Conservation (phyloP, 2,113 vertebrate genomes). For the Fregetta grallaria region DNA sequence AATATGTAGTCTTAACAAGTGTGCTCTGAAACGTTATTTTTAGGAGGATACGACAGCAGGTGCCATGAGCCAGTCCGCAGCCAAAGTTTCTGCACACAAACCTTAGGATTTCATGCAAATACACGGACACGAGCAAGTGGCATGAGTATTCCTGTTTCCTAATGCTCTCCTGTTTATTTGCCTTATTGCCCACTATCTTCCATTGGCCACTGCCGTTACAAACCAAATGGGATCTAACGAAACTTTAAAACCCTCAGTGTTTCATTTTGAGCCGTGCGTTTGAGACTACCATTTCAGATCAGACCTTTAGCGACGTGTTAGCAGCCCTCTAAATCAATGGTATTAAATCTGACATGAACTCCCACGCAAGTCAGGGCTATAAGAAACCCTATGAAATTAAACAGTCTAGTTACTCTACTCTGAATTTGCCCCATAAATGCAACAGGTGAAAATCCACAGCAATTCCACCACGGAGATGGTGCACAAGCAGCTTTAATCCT, state of each 20-base stretch:
- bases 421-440: not conserved
- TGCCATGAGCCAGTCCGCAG: not conserved
- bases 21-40: not conserved
- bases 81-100: not conserved
- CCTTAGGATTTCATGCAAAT: too few species aligned
- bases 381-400: not conserved
- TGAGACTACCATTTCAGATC: not conserved
- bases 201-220: too few species aligned
- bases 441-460: not conserved
- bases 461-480: not conserved
- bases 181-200: not conserved
- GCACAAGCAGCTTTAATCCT: not conserved
- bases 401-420: not conserved
- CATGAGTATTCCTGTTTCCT: not conserved
- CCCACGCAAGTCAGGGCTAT: not conserved
- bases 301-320: too few species aligned
- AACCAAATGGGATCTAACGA: not conserved
- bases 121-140: accelerated
- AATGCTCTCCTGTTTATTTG: too few species aligned
- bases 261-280: accelerated
- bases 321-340: too few species aligned
- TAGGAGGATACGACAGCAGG: not conserved
- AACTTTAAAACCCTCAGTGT: not conserved
- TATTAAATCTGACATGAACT: accelerated
- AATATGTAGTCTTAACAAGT: too few species aligned